A percentile compares a stretch with the other conserved stretches of the same genome.
phyloP scores from a whole-genome alignment of 2,113 vertebrate genomes.

The Callipepla squamata region DNA sequence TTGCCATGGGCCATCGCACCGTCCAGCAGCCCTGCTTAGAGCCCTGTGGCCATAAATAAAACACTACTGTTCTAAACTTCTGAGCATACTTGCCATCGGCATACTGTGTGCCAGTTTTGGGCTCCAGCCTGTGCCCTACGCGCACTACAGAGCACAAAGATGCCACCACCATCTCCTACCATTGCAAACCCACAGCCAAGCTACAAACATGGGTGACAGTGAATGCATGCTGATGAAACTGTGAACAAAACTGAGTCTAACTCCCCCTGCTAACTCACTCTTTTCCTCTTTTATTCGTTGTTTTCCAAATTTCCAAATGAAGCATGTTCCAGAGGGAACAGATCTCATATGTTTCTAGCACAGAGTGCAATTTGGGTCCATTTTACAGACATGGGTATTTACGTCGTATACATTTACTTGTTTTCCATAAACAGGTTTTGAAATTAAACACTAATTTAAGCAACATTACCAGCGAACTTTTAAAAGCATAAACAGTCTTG shows the following conservation, averaged over 20 bases:
- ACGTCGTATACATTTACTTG: slow-evolving; percentile 8
- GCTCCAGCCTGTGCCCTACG: neutral
- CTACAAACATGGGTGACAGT: neutral
- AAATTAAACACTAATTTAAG: neutral
- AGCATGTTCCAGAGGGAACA: neutral
- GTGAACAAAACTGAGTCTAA: neutral
- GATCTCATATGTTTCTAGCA: neutral
- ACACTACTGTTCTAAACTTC: neutral
- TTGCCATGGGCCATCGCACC: neutral
- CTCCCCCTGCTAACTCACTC: neutral
- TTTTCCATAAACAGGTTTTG: slow-evolving; percentile 1
- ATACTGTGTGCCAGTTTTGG: neutral
- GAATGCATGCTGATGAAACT: neutral
- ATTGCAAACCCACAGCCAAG: neutral
- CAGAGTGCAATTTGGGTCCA: neutral
- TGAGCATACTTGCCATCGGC: neutral
- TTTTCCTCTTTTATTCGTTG: neutral
- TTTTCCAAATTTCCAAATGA: neutral
- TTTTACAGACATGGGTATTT: neutral
- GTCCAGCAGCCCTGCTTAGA: neutral
- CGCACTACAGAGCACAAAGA: neutral
- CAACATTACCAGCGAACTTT: neutral
- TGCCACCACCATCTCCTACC: neutral
- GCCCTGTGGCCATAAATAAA: rapidly evolving
- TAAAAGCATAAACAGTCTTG: neutral